Conservation (phyloP, 1,140 invertebrate genomes). For the Procambarus virginalis region DNA sequence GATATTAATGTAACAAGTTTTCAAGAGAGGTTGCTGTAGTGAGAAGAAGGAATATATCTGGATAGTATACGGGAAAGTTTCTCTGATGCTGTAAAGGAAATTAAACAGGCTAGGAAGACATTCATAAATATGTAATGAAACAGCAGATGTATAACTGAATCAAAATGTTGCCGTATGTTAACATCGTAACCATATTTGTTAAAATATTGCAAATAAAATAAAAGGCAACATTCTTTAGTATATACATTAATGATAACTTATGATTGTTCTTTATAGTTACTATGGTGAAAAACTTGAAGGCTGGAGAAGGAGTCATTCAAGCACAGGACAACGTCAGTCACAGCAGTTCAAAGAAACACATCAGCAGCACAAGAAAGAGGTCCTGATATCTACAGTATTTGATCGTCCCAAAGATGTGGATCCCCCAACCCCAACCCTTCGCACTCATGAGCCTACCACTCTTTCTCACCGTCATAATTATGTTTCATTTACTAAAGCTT, state of each 20-base stretch:
- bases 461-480: slow-evolving; percentile 32
- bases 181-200: too few species aligned
- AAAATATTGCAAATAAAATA: too few species aligned
- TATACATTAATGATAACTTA: neutral
- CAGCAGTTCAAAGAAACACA: neutral
- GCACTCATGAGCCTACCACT: slow-evolving; percentile 29
- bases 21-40: too few species aligned
- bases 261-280: slow-evolving; percentile 15
- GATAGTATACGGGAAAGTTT: too few species aligned
- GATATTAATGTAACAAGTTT: too few species aligned
- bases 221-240: neutral
- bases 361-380: neutral
- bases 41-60: too few species aligned
- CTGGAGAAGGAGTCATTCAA: neutral
- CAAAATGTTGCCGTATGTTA: too few species aligned
- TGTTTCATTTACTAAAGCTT: neutral
- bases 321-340: neutral
- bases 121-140: too few species aligned
- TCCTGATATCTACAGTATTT: slow-evolving; percentile 41
- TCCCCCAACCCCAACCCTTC: slow-evolving; percentile 13
- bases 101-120: too few species aligned
- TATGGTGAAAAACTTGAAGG: slow-evolving; percentile 46
- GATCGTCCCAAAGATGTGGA: slow-evolving; percentile 22
- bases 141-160: too few species aligned
- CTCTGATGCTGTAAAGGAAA: too few species aligned